Evolutionary conservation across 2,888 invertebrate species (phyloP).

Genomic region (Callyntrura sp.): DNA sequence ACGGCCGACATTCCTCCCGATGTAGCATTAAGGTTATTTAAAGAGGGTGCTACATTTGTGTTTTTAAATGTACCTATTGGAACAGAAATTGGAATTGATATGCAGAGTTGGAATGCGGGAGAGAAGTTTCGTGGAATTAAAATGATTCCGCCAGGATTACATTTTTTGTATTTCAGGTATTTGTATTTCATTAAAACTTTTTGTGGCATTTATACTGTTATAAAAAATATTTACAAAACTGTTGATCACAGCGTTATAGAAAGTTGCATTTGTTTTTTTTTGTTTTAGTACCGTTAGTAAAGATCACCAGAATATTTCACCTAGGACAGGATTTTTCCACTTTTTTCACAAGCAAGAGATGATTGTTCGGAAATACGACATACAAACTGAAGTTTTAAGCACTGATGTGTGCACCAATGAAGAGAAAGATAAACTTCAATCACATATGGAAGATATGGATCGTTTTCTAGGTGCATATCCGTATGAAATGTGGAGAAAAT

Average conservation of each 20-base stretch:
- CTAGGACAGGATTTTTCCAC: constrained; percentile 93
- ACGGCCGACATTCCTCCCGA: constrained; percentile 90
- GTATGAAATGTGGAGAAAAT: constrained; percentile 94
- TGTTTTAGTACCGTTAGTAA: constrained; percentile 86
- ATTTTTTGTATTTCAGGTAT: constrained; percentile 95
- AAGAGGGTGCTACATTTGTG: constrained; percentile 93
- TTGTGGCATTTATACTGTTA: too few relatives aligned
- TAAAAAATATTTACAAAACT: too few relatives aligned
- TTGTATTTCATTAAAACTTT: too few relatives aligned
- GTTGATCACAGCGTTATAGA: too few relatives aligned
- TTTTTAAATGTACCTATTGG: constrained; percentile 95
- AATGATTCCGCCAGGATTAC: constrained; percentile 99
- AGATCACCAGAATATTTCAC: constrained; percentile 85
- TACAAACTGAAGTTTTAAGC: constrained; percentile 90
- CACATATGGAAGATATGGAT: constrained; percentile 91
- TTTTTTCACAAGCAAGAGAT: constrained; percentile 93
- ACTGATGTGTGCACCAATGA: constrained; percentile 88
- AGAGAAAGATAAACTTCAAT: constrained; percentile 88
- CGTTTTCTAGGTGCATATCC: constrained; percentile 95
- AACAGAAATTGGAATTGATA: constrained; percentile 98
- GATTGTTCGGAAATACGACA: constrained; percentile 95
- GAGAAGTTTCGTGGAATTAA: constrained; percentile 97
- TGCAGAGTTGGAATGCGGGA: constrained; percentile 95
- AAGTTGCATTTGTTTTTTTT: too few relatives aligned
- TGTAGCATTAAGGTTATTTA: constrained; percentile 90